phyloP scores from a whole-genome alignment of 2,113 vertebrate genomes.

The Struthidea cinerea region DNA sequence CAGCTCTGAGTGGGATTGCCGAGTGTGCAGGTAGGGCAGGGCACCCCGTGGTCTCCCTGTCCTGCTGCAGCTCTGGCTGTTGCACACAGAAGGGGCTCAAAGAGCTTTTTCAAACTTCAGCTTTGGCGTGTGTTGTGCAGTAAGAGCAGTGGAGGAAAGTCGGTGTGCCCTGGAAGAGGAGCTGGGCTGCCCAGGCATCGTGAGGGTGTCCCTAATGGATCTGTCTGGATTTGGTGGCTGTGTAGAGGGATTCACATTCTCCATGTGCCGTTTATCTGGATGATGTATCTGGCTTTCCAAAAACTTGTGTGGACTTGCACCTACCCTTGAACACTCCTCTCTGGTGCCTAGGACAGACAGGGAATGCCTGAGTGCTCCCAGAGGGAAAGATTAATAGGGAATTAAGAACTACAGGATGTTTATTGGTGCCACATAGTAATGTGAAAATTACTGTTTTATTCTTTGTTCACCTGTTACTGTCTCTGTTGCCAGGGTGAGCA shows the following conservation, averaged over 20 bases:
- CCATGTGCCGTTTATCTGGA: fast-evolving
- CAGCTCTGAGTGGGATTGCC: neutral
- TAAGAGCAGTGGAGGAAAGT: too few species aligned
- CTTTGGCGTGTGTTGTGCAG: neutral
- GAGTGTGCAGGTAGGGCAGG: neutral
- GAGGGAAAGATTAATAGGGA: fast-evolving
- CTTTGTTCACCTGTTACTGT: neutral
- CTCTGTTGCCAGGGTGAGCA: neutral
- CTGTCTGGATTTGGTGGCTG: neutral
- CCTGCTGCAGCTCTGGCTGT: neutral
- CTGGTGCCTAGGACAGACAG: neutral
- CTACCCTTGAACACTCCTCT: too few species aligned
- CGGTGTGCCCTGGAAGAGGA: neutral
- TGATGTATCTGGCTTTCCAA: neutral
- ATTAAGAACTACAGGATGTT: neutral
- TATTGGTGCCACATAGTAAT: neutral
- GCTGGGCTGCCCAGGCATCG: neutral
- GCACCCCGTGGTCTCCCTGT: fast-evolving
- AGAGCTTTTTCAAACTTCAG: neutral
- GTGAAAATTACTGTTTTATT: neutral
- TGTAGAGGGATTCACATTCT: fast-evolving
- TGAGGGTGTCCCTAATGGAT: neutral
- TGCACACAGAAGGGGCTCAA: neutral
- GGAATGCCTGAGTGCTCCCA: neutral
- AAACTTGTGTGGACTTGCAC: neutral